Percentiles rank a stretch among this genome's conserved stretches.
Evolutionary conservation across 53 echinoderm and acorn worm genomes (phyloP).

Genomic region (Holothuria leucospilota): DNA sequence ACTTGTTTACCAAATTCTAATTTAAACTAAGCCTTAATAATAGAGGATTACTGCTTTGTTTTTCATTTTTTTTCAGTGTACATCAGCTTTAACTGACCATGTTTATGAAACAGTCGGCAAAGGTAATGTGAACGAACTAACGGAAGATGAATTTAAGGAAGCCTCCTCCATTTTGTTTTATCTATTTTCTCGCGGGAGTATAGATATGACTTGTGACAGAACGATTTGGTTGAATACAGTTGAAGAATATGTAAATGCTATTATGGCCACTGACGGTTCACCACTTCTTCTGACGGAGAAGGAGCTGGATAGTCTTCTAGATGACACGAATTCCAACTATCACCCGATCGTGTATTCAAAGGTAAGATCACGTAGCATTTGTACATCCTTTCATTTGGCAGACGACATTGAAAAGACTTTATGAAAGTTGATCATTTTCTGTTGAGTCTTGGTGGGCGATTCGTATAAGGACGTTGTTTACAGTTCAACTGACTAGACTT

Average conservation of each 20-base stretch:
- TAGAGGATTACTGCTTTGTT: too few relatives aligned
- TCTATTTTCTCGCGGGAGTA: not conserved
- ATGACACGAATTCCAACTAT: not conserved
- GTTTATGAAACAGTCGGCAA: not conserved
- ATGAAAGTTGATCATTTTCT: too few relatives aligned
- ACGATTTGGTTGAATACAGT: not conserved
- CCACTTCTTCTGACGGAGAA: not conserved
- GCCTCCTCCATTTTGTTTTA: not conserved
- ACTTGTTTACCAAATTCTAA: too few relatives aligned
- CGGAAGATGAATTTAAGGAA: constrained; percentile 12
- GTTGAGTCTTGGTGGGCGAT: too few relatives aligned
- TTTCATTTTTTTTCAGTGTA: not conserved
- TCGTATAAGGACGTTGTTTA: too few relatives aligned
- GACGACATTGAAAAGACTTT: too few relatives aligned
- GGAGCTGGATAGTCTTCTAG: not conserved
- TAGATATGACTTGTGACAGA: not conserved
- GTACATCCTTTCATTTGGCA: too few relatives aligned
- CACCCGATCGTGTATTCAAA: not conserved
- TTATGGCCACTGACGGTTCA: not conserved
- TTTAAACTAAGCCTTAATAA: too few relatives aligned
- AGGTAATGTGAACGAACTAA: not conserved
- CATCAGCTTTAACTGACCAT: not conserved
- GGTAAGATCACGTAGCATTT: not conserved
- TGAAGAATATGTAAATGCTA: not conserved
- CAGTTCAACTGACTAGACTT: too few relatives aligned